phyloP scores from a whole-genome alignment of 2,888 invertebrate species.

The Xanthia togata region DNA sequence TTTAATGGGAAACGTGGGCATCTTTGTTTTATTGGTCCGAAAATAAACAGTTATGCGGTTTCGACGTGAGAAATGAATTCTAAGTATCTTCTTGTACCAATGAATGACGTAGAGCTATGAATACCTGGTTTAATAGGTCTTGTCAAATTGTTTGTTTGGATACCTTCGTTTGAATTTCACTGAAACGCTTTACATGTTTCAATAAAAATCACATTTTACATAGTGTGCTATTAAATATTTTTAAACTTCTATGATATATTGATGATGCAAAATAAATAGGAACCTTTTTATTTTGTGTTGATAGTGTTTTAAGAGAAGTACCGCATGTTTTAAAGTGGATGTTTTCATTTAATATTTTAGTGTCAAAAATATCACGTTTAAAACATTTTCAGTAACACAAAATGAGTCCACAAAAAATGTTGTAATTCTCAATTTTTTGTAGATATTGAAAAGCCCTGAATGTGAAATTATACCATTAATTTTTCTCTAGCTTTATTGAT shows the following conservation, averaged over 20 bases:
- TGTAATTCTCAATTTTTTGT: not conserved
- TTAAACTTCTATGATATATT: constrained; percentile 46
- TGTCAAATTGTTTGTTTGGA: constrained; percentile 61
- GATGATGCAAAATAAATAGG: constrained; percentile 38
- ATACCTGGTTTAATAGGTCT: constrained; percentile 68
- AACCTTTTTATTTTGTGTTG: constrained; percentile 49
- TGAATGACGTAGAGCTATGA: constrained; percentile 65
- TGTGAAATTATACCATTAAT: not conserved
- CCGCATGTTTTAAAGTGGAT: not conserved
- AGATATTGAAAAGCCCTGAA: not conserved
- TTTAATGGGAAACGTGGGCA: constrained; percentile 80
- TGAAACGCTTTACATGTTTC: constrained; percentile 26
- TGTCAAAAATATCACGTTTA: not conserved
- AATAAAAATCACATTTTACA: constrained; percentile 52
- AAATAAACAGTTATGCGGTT: constrained; percentile 76
- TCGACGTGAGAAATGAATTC: constrained; percentile 69
- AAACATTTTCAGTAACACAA: not conserved
- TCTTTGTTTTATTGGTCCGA: constrained; percentile 80
- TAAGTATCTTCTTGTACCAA: constrained; percentile 61
- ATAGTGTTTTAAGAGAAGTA: constrained; percentile 1
- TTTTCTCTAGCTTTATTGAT: not conserved
- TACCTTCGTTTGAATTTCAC: constrained; percentile 31
- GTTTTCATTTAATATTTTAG: constrained; percentile 9
- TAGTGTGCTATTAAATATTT: constrained; percentile 21
- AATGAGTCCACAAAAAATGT: not conserved